Base-by-base conservation (phyloP, 2,888 invertebrate species). In the Sminthurides aquaticus region DNA sequence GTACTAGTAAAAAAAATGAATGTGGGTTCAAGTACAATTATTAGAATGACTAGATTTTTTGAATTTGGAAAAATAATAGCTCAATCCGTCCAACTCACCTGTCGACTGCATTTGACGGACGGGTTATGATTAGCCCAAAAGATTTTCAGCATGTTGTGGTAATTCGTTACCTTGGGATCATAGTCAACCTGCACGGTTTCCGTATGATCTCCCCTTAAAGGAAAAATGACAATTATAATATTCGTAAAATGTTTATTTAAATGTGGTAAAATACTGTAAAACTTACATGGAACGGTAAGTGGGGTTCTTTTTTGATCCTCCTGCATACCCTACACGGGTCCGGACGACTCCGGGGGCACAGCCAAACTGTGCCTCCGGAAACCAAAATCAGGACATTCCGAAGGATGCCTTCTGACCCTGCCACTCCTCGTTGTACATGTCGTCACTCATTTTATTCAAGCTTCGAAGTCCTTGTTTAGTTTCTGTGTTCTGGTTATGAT, bases 61-160 rank as follows among this genome's bases (percentile, higher is more conserved):
- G 11, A 55, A 29, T 59, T n/a, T n/a, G n/a, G n/a, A n/a, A n/a
- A n/a, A n/a, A n/a, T n/a, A n/a, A n/a, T n/a, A n/a, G n/a, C n/a
- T n/a, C n/a, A 24, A 55, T 57, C 34, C 5, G 28, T 26, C n/a
- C n/a, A n/a, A n/a, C 49, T 15, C 79, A 89, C 89, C 84, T 90
- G 91, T 79, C 86, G 84, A 77, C 91, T 91, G 65, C 89, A 86
- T 75, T 85, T 86, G 0, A 85, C 86, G 2, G 90, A 89, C 69
- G 96, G 92, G 78, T 96, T 91, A 78, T 97, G 96, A 78, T 91
- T 89, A 63, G 86, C 86, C 94, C 96, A 97, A 81, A 96, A 97
- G 74, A 91, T 80, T 63, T 87, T 82, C 61, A 97, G 80, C 25
- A 97, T 81, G 22, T 90, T 84, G 62, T 85, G 82, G 77, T 86